Evolutionary conservation across 1,140 invertebrate genomes (phyloP), one percentile per base, ranked within the genome.

Genomic region (Brachionus plicatilis): DNA sequence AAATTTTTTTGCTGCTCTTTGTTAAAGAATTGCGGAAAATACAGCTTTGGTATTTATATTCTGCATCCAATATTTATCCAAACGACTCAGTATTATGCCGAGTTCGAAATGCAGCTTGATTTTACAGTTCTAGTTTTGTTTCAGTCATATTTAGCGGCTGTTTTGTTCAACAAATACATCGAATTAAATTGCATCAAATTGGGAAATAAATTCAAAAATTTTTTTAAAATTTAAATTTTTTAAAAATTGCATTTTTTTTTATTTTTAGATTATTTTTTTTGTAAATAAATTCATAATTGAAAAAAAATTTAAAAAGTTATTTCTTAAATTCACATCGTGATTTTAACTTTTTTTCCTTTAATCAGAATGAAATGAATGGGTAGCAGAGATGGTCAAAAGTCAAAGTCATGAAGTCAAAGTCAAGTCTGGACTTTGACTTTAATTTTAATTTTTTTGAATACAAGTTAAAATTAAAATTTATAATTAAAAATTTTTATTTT

Each of bases 11-110:
- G 11, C 4, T 53, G 17, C 14, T 50, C n/a, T 27, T 79, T 79
- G 17, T 60, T 79, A 12, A 47, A 20, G n/a, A 79, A 60, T 9
- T 79, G 76, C 17, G 76, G 76, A 50, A 79, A 47, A 50, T 56
- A 50, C 33, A 79, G 76, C 33, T 79, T 24, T 37, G 76, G 76
- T 7, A 53, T 79, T 43, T 79, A 79, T 9, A 12, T 79, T 14
- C 27, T 79, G 29, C 76, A 79, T 41, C 76, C 76, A 53, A 79
- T 79, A 53, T 53, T 79, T 79, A 79, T 79, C 29, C 76, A 72
- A 41, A 6, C 41, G 0, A 72, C 29, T 72, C 68, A 72, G 37
- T 20, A 37, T 37, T 37, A 41, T 20, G 29, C 6, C 6, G 68
- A 72, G 5, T 72, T 41, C 17, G 68, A 72, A 72, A 72, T 72